Conservation (phyloP, 2,113 vertebrate genomes). For the Agelaius tricolor region DNA sequence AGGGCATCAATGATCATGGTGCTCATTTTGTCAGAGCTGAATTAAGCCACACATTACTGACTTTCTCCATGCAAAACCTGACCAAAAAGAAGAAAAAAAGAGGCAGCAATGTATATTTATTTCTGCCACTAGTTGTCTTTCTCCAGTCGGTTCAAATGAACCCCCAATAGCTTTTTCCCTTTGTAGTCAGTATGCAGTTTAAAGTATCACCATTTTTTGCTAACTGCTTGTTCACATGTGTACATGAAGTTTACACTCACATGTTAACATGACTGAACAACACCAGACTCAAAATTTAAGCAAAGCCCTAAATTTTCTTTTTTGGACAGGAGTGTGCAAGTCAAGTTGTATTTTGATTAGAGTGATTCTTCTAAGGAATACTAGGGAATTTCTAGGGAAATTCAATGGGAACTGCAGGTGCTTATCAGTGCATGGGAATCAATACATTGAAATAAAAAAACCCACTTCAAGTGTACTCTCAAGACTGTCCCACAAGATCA, state of each 20-base stretch:
- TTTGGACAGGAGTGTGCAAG: neutral
- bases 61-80: neutral
- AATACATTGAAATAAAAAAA: neutral
- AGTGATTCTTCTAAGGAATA: neutral
- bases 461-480: neutral
- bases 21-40: neutral
- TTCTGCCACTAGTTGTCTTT: neutral
- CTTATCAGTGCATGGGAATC: neutral
- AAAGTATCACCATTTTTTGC: neutral
- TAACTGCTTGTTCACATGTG: neutral
- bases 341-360: neutral
- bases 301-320: neutral
- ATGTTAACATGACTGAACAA: accelerated
- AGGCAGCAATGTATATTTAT: neutral
- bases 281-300: neutral
- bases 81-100: neutral
- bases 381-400: neutral
- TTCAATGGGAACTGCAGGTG: neutral
- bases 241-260: neutral
- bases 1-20: neutral
- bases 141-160: neutral
- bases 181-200: neutral
- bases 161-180: neutral
- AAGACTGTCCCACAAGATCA: neutral
- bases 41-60: neutral